phyloP scores from a whole-genome alignment of 2,113 vertebrate genomes.

The Rhodinocichla rosea region DNA sequence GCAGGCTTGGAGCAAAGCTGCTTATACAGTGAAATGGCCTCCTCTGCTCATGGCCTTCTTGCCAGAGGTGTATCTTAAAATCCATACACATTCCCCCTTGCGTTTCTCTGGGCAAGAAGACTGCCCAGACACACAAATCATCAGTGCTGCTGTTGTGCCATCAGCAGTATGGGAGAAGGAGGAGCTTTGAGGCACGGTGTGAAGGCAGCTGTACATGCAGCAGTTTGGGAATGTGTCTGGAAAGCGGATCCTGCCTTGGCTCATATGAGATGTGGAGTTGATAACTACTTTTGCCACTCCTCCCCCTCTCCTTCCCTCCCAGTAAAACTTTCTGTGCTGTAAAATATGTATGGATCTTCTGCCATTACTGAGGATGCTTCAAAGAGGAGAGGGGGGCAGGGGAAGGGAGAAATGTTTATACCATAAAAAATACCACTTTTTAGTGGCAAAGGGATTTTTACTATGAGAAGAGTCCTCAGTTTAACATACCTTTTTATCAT shows the following conservation, averaged over 20 bases:
- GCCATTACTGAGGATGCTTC: background rate
- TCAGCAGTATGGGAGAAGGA: background rate
- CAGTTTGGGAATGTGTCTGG: background rate
- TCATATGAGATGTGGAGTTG: fast-evolving
- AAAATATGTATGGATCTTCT: background rate
- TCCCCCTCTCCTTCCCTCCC: background rate
- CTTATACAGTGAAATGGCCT: background rate
- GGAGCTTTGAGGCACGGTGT: background rate
- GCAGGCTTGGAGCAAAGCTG: background rate
- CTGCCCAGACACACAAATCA: fast-evolving
- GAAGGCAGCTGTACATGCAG: background rate
- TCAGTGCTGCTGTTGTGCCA: background rate
- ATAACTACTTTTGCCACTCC: background rate
- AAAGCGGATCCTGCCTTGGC: background rate
- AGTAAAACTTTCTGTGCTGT: background rate
- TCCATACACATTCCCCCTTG: fast-evolving
- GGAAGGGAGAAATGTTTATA: background rate
- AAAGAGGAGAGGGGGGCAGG: background rate
- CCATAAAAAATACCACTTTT: background rate
- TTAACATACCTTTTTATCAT: background rate
- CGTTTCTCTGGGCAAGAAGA: background rate
- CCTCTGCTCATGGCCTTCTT: background rate
- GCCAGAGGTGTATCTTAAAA: background rate
- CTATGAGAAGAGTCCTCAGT: background rate
- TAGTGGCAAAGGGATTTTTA: background rate